Conservation (phyloP, 2,797 vertebrate genomes). For the Typhlichthys eigenmanni region DNA sequence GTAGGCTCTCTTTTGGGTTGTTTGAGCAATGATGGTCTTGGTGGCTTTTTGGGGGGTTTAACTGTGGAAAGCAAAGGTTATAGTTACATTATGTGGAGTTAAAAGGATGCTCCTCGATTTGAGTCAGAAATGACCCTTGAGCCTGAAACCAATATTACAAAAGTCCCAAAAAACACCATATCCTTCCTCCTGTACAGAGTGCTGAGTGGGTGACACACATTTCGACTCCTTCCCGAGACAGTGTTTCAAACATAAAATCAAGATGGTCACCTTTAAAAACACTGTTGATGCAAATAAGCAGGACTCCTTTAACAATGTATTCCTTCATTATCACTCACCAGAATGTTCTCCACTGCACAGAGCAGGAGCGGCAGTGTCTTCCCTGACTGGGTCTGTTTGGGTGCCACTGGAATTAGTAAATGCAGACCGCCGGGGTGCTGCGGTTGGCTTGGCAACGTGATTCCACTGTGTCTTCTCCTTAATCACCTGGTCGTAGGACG, state of each 20-base stretch:
- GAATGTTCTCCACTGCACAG: slow-evolving; percentile 65
- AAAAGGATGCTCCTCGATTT: background rate
- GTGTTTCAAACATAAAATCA: too few species aligned
- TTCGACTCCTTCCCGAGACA: too few species aligned
- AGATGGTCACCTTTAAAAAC: background rate
- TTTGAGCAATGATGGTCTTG: slow-evolving; percentile 71
- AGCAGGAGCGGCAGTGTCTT: slow-evolving; percentile 64
- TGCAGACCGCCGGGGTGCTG: slow-evolving; percentile 70
- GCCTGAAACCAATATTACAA: too few species aligned
- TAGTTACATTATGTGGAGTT: background rate
- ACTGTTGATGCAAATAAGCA: background rate
- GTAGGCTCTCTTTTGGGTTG: slow-evolving; percentile 7
- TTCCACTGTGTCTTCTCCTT: slow-evolving; percentile 89
- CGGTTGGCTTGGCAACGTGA: slow-evolving; percentile 77
- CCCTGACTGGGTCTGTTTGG: slow-evolving; percentile 82
- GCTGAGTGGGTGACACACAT: too few species aligned
- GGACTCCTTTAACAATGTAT: background rate
- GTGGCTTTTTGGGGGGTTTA: slow-evolving; percentile 82
- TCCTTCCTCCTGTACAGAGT: too few species aligned
- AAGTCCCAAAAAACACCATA: too few species aligned
- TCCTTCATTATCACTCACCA: slow-evolving; percentile 53
- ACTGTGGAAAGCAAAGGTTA: slow-evolving; percentile 57
- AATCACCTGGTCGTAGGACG: slow-evolving; percentile 95
- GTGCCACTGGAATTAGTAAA: slow-evolving; percentile 84
- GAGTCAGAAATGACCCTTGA: too few species aligned